These are phyloP conservation scores for Malthinus flaveolus DNA, from an alignment of 2,888 invertebrate genomes.

Conservation along the genomic window DNA sequence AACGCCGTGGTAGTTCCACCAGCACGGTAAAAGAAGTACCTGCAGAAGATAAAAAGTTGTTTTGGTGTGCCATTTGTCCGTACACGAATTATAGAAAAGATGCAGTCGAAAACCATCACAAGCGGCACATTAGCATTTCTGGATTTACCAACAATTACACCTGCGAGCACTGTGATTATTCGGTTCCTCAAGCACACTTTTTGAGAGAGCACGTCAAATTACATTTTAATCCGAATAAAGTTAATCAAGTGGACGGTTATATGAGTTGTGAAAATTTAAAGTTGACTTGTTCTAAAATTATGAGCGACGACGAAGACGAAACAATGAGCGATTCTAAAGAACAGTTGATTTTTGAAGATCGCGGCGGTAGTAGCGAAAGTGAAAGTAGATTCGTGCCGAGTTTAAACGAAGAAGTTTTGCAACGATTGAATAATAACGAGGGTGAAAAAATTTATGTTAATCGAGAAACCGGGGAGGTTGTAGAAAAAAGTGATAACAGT, in stretches of 20 bases:
- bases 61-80: conserved; percentile 78
- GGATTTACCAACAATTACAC: conserved; percentile 63
- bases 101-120: conserved; percentile 74
- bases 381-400: conserved; percentile 41
- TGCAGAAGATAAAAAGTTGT: conserved; percentile 64
- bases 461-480: conserved; percentile 52
- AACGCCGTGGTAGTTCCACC: conserved; percentile 57
- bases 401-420: conserved; percentile 38
- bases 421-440: conserved; percentile 49
- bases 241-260: conserved; percentile 62
- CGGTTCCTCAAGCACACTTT: conserved; percentile 72
- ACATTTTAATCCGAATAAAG: conserved; percentile 69
- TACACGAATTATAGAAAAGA: conserved; percentile 75
- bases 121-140: conserved; percentile 69
- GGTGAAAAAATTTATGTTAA: conserved; percentile 52
- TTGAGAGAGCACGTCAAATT: conserved; percentile 78
- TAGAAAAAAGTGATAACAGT: conserved; percentile 34
- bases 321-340: conserved; percentile 29
- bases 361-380: conserved; percentile 35
- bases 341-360: conserved; percentile 43
- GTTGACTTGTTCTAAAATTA: conserved; percentile 59
- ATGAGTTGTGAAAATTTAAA: conserved; percentile 64
- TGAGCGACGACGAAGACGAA: conserved; percentile 46
- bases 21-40: conserved; percentile 50
- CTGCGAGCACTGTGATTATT: conserved; percentile 83